These are phyloP conservation scores for Chrysocyon brachyurus DNA, from an alignment of 2,797 vertebrate species.

Conservation along the genomic window DNA sequence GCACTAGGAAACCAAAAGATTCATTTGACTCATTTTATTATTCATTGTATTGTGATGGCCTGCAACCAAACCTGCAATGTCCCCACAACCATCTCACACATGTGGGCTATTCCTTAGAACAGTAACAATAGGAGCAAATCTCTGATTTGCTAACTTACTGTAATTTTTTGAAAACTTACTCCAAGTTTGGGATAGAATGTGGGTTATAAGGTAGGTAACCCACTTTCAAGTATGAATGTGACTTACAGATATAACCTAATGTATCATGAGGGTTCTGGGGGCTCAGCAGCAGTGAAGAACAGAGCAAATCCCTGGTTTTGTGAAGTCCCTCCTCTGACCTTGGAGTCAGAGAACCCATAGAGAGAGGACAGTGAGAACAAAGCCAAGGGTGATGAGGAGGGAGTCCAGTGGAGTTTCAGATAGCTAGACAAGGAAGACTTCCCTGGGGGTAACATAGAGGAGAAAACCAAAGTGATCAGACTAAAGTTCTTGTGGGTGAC, in stretches of 20 bases:
- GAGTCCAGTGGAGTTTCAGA: not conserved
- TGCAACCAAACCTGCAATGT: not conserved
- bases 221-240: not conserved
- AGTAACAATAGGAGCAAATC: not conserved
- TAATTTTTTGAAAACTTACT: not conserved
- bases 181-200: not conserved
- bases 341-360: not conserved
- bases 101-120: not conserved
- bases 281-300: fast-evolving
- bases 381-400: not conserved
- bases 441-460: not conserved
- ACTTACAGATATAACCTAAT: not conserved
- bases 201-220: not conserved
- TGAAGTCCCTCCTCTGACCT: not conserved
- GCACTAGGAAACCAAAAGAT: not conserved
- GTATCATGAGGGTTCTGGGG: no score
- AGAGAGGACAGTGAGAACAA: not conserved
- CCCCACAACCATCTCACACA: not conserved
- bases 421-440: not conserved
- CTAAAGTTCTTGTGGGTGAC: not conserved
- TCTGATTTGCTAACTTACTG: not conserved
- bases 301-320: not conserved
- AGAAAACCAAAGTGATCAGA: not conserved
- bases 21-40: not conserved
- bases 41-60: not conserved